These are phyloP conservation scores for Pimephales promelas DNA, from an alignment of 2,113 vertebrate species.

Conservation along the genomic window DNA sequence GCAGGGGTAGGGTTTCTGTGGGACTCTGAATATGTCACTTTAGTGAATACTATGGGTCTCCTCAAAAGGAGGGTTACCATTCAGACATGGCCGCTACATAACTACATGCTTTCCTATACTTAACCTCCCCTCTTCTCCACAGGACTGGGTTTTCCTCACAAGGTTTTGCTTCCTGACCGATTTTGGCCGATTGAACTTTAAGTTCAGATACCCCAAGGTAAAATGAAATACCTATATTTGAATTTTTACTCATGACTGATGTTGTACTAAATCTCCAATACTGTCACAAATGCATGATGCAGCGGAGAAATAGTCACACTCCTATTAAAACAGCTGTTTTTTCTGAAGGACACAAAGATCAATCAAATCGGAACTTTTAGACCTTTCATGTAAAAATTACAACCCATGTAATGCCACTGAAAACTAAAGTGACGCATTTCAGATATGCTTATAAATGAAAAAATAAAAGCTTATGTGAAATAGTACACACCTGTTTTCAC, in stretches of 20 bases:
- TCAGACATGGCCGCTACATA: background rate
- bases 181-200: conserved; percentile 76
- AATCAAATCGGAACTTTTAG: no score
- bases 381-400: no score
- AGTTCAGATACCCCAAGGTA: conserved; percentile 74
- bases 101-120: conserved; percentile 28
- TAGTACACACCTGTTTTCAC: no score
- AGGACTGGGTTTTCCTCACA: conserved; percentile 80
- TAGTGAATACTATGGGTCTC: background rate
- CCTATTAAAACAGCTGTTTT: no score
- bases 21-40: background rate
- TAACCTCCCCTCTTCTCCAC: conserved; percentile 30
- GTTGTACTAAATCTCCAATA: conserved; percentile 21
- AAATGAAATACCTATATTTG: background rate
- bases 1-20: background rate
- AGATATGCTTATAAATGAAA: no score
- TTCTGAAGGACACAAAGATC: no score
- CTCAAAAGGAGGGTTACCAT: background rate
- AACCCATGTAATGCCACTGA: no score
- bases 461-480: no score
- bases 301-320: no score
- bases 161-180: conserved; percentile 81
- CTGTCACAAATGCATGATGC: conserved; percentile 13
- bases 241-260: conserved; percentile 11
- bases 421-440: no score